These are phyloP conservation scores for Trachelipus rathkii DNA, from an alignment of 1,140 invertebrate species.

Conservation along the genomic window DNA sequence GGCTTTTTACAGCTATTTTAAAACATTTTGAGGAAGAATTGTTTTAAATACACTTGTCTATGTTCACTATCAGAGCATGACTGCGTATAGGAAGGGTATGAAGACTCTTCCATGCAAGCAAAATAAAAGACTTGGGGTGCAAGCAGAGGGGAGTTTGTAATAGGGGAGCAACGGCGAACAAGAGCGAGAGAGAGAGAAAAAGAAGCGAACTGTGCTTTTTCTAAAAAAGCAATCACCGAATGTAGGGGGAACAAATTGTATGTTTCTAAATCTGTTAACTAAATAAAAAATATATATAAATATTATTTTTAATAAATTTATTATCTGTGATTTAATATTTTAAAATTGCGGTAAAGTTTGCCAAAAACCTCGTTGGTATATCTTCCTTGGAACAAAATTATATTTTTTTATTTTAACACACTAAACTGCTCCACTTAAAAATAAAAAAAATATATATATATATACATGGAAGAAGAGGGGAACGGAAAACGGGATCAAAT, in stretches of 20 bases:
- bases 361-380: too few relatives aligned
- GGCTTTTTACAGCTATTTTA: too few relatives aligned
- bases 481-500: background rate
- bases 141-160: conserved; percentile 3
- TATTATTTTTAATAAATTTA: background rate
- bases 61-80: background rate
- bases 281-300: conserved; percentile 13
- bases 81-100: background rate
- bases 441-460: background rate
- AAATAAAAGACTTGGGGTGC: background rate
- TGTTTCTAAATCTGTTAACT: background rate
- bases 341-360: too few relatives aligned
- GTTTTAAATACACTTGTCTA: background rate
- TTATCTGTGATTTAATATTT: too few relatives aligned
- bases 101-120: background rate
- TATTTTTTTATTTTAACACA: too few relatives aligned
- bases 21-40: background rate
- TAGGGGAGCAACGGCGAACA: background rate
- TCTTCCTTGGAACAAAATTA: too few relatives aligned
- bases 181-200: too few relatives aligned
- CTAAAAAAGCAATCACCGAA: background rate
- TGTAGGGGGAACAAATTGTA: background rate
- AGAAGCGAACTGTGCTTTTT: background rate
- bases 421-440: background rate
- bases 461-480: background rate